Evolutionary conservation across 2,113 vertebrate species (phyloP), one percentile per base, ranked within the genome.

Genomic region (Arizona elegans): DNA sequence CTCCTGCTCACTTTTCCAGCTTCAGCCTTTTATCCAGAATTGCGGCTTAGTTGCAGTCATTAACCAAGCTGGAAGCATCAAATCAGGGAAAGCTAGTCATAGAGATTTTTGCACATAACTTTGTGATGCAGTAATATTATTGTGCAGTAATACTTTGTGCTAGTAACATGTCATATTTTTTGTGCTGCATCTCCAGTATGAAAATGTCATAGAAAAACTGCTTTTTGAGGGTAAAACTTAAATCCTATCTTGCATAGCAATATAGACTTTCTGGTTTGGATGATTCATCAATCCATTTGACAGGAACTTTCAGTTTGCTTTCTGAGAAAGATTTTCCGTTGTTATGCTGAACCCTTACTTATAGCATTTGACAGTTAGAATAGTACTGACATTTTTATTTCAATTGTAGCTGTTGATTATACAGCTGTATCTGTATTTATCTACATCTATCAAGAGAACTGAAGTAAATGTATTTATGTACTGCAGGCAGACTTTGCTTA

Each of bases 331-430:
- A 6, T 91, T 19, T 55, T 43, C 53, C 43, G 52, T 43, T 12
- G 33, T 75, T n/a, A n/a, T 13, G 53, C 21, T 29, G n/a, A 75
- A 53, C 3, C 24, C 11, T 38, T 38, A 53, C 15, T 26, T 56
- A 12, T 43, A 56, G 3, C 24, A 86, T 85, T 91, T 56, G 53
- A 23, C 12, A 43, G 26, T 33, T 90, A 70, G 26, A 70, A 11
- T 58, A 59, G 3, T 58, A 23, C 2, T 91, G 95, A 59, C 47
- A 85, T 93, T 94, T 95, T 93, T 96, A 94, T 94, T 96, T 91
- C n/a, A 92, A 95, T 47, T 50, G 23, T 47, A 43, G 19, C 17
- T 38, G 62, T 65, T 65, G 29, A n/a, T 65, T 29, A 65, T 65
- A n/a, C 4, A 26, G 12, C 62, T 70, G 2, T 70, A 70, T 70